Evolutionary conservation across 2,113 vertebrate species (phyloP), one percentile per base, ranked within the genome.

Genomic region (zebrafish (Danio rerio)): DNA sequence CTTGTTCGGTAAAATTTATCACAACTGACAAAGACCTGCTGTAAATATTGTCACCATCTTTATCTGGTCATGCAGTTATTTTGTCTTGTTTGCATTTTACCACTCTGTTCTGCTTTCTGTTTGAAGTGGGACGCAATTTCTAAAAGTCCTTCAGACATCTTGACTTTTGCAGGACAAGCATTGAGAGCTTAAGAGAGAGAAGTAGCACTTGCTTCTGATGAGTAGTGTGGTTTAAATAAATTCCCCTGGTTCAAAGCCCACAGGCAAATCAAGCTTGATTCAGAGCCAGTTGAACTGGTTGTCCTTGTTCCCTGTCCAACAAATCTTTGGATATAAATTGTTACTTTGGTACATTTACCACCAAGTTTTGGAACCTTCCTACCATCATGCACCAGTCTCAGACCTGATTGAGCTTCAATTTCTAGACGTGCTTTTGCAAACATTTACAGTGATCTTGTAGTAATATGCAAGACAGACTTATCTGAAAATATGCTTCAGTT

Each of bases 81-180:
- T 77, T 84, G 65, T 70, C 53, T 61, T 56, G 13, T 81, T 70
- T 56, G 55, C 58, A 55, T 84, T 77, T 84, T 50, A 77, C 47
- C 42, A 18, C 78, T 62, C 7, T 85, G 81, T 55, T 83, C 56
- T 70, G 85, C 72, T 66, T 77, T 80, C 81, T 88, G 86, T 91
- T 88, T 88, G 84, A 89, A 90, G 88, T 89, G 52, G 87, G 85
- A 88, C 49, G 84, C 78, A 40, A 77, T 81, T 76, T 86, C 42
- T 18, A 40, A 53, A 75, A 70, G 43, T 76, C 78, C 73, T 83
- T 81, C 42, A 85, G 73, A 77, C 71, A 81, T 83, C 73, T 86
- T 86, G 77, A 87, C 82, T 84, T 72, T 82, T 61, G 50, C 63
- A 76, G 66, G 71, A 45, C 66, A 85, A 43, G 61, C 2, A 13